Percentiles rank a stretch among this genome's conserved stretches.
Conservation (phyloP, 2,888 invertebrate species). For the Molorchus minor region DNA sequence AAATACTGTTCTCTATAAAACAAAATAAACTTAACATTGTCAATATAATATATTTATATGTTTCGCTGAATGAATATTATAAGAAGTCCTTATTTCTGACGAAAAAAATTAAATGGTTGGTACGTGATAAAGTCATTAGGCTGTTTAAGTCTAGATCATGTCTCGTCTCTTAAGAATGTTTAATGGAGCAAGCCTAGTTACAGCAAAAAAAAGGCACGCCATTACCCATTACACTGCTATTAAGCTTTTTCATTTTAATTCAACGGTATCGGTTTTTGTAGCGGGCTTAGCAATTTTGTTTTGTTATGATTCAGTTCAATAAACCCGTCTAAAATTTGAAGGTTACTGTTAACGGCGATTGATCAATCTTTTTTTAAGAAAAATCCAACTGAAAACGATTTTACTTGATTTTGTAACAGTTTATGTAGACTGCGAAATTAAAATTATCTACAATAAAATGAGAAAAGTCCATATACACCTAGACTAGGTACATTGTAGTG, state of each 20-base stretch:
- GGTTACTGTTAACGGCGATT: background rate
- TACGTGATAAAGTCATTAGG: too few relatives aligned
- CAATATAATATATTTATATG: too few relatives aligned
- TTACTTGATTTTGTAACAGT: background rate
- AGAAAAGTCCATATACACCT: too few relatives aligned
- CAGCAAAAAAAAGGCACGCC: background rate
- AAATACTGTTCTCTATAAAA: too few relatives aligned
- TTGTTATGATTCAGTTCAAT: slow-evolving; percentile 16
- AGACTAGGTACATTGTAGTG: too few relatives aligned
- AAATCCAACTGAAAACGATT: background rate
- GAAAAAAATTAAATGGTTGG: too few relatives aligned
- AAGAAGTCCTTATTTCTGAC: too few relatives aligned
- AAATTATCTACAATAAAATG: background rate
- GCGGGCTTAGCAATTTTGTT: background rate
- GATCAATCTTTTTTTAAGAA: too few relatives aligned
- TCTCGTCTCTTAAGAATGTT: slow-evolving; percentile 10
- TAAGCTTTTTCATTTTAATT: slow-evolving; percentile 6
- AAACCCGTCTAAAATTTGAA: slow-evolving; percentile 7
- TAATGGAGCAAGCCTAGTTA: slow-evolving; percentile 11
- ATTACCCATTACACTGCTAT: slow-evolving; percentile 3
- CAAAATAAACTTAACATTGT: too few relatives aligned
- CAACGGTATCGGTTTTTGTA: slow-evolving; percentile 11
- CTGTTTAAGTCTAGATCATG: slow-evolving; percentile 7
- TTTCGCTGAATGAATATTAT: too few relatives aligned
- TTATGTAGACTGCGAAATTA: background rate